These are phyloP conservation scores for Trachelus stipa DNA, from an alignment of 2,888 invertebrate species.

Conservation along the genomic window DNA sequence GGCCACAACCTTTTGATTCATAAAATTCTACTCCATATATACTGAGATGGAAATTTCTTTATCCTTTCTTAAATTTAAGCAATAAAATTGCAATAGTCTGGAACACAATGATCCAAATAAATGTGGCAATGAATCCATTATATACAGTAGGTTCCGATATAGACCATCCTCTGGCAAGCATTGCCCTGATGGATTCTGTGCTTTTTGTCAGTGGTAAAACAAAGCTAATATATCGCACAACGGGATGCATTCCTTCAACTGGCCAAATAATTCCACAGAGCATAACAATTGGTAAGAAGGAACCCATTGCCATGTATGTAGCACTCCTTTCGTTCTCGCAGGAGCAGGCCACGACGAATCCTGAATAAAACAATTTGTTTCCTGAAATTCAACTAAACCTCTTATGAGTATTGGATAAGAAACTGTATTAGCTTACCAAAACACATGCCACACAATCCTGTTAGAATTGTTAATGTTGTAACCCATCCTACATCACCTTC, in stretches of 20 bases:
- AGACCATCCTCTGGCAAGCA: constrained; percentile 86
- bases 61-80: constrained; percentile 87
- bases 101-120: constrained; percentile 83
- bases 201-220: constrained; percentile 88
- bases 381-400: not conserved
- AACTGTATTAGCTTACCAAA: constrained; percentile 75
- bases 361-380: constrained; percentile 64
- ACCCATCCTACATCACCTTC: constrained; percentile 82
- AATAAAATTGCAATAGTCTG: constrained; percentile 79
- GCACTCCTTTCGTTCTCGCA: constrained; percentile 88
- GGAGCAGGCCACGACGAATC: constrained; percentile 83
- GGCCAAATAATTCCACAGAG: constrained; percentile 95
- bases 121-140: constrained; percentile 82
- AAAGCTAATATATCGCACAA: constrained; percentile 78
- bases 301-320: constrained; percentile 86
- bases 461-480: constrained; percentile 79
- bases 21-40: not conserved
- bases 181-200: constrained; percentile 87
- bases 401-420: constrained; percentile 6
- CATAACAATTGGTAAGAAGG: constrained; percentile 87
- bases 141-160: constrained; percentile 80
- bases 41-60: constrained; percentile 45
- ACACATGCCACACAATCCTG: constrained; percentile 93
- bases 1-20: constrained; percentile 1
- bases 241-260: constrained; percentile 88